phyloP scores from a whole-genome alignment of 2,888 invertebrate genomes.

The Osmoderma eremita region DNA sequence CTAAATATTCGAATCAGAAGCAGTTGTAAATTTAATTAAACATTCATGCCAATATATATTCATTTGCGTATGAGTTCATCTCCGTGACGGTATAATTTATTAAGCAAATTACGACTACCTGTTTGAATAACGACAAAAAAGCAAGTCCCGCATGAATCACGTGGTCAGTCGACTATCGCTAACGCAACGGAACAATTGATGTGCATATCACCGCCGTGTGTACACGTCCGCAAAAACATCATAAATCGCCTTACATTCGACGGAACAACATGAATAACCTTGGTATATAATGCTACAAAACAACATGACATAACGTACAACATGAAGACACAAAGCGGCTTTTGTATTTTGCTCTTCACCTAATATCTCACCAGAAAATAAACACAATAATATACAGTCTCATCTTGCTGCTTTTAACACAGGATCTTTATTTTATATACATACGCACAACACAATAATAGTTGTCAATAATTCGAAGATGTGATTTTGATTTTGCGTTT shows the following conservation, averaged over 20 bases:
- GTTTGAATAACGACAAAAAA: slow-evolving; percentile 3
- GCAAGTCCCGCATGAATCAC: slow-evolving; percentile 12
- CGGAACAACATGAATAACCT: slow-evolving; percentile 29
- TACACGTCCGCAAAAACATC: not conserved
- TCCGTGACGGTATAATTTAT: slow-evolving; percentile 3
- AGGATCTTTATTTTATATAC: slow-evolving; percentile 3
- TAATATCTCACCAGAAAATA: slow-evolving; percentile 1
- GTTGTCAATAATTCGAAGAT: not conserved
- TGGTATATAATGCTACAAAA: slow-evolving; percentile 16
- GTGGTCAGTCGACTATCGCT: slow-evolving; percentile 1
- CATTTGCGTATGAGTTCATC: not conserved
- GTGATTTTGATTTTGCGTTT: slow-evolving; percentile 30
- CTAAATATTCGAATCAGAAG: too few relatives aligned
- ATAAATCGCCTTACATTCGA: not conserved
- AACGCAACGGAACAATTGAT: not conserved
- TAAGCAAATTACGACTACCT: slow-evolving; percentile 29
- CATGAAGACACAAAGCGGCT: not conserved
- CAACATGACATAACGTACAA: not conserved
- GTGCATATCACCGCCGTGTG: slow-evolving; percentile 1
- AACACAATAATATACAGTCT: slow-evolving; percentile 2
- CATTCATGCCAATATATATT: too few relatives aligned
- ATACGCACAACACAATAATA: not conserved
- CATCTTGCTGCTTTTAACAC: slow-evolving; percentile 5
- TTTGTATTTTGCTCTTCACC: slow-evolving; percentile 5
- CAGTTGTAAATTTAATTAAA: too few relatives aligned